phyloP scores from a whole-genome alignment of 2,888 invertebrate species.

The Monopis laevigella region DNA sequence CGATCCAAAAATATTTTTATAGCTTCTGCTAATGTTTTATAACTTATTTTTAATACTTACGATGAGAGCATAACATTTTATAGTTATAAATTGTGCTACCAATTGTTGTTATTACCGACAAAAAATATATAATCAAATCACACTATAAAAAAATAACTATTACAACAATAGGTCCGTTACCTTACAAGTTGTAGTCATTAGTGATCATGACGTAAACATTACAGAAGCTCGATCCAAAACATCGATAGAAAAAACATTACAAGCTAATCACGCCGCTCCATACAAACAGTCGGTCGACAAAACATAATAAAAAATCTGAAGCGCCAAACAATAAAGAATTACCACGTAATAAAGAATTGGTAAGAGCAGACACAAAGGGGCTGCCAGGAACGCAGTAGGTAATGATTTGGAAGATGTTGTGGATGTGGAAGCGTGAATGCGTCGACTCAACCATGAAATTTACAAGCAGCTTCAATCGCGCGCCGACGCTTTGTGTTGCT shows the following conservation, averaged over 20 bases:
- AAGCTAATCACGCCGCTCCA: constrained; percentile 50
- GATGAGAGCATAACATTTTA: too few relatives aligned
- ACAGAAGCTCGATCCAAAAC: constrained; percentile 35
- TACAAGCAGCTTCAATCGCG: constrained; percentile 56
- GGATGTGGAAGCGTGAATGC: constrained; percentile 50
- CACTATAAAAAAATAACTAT: too few relatives aligned
- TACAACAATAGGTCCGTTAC: too few relatives aligned
- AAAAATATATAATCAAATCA: too few relatives aligned
- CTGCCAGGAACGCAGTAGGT: constrained; percentile 24
- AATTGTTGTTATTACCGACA: too few relatives aligned
- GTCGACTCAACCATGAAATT: constrained; percentile 59
- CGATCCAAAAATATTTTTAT: too few relatives aligned
- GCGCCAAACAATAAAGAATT: constrained; percentile 12
- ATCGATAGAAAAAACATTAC: constrained; percentile 43
- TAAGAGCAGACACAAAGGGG: not conserved
- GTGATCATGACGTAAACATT: constrained; percentile 63
- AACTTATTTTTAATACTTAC: too few relatives aligned
- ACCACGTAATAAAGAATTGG: constrained; percentile 32
- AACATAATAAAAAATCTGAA: constrained; percentile 26
- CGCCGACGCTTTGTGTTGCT: constrained; percentile 19
- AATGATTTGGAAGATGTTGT: constrained; percentile 62
- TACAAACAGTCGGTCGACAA: constrained; percentile 16
- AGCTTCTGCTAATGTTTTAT: too few relatives aligned
- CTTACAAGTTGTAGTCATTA: constrained; percentile 66
- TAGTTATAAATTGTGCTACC: too few relatives aligned